Percentiles rank a stretch among this genome's conserved stretches.
Evolutionary conservation across 2,797 vertebrate species (phyloP).

Genomic region (Pseudopleuronectes americanus): DNA sequence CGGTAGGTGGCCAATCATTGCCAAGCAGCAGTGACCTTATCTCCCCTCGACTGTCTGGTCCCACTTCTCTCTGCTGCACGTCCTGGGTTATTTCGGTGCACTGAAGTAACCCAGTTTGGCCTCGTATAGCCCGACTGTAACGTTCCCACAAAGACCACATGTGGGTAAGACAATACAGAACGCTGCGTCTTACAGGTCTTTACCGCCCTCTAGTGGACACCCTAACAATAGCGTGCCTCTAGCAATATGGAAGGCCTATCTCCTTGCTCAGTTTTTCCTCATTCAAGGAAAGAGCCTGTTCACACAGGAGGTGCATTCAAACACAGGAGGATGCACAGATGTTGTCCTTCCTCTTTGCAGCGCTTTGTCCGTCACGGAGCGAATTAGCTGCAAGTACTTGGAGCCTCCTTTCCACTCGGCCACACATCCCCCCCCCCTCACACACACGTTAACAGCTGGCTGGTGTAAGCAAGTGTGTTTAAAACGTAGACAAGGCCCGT

Average conservation of each 20-base stretch:
- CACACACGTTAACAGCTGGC: slow-evolving; percentile 53
- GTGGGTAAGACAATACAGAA: slow-evolving; percentile 31
- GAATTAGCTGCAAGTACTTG: slow-evolving; percentile 29
- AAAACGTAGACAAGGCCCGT: slow-evolving; percentile 66
- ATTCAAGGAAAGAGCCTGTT: slow-evolving; percentile 1
- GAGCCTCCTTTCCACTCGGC: slow-evolving; percentile 11
- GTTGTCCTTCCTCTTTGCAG: not conserved
- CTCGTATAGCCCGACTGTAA: slow-evolving; percentile 64
- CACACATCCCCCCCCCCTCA: slow-evolving; percentile 23
- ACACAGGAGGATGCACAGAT: slow-evolving; percentile 3
- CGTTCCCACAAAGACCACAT: slow-evolving; percentile 62
- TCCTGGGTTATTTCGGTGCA: slow-evolving; percentile 63
- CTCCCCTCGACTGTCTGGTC: slow-evolving; percentile 21
- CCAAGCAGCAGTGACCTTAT: slow-evolving; percentile 28
- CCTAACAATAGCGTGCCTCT: fast-evolving
- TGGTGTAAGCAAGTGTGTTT: slow-evolving; percentile 51
- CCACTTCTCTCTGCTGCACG: slow-evolving; percentile 33
- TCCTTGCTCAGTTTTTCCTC: slow-evolving; percentile 6
- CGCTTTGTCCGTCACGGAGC: too few relatives aligned
- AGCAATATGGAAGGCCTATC: slow-evolving; percentile 1
- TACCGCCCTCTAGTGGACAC: slow-evolving; percentile 61
- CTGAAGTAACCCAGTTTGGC: slow-evolving; percentile 71
- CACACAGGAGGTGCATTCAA: slow-evolving; percentile 6
- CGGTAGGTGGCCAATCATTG: not conserved
- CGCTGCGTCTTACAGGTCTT: slow-evolving; percentile 48